Percentiles rank a stretch among this genome's conserved stretches.
Conservation (phyloP, 1,140 invertebrate genomes). For the Agrypnia vestita region DNA sequence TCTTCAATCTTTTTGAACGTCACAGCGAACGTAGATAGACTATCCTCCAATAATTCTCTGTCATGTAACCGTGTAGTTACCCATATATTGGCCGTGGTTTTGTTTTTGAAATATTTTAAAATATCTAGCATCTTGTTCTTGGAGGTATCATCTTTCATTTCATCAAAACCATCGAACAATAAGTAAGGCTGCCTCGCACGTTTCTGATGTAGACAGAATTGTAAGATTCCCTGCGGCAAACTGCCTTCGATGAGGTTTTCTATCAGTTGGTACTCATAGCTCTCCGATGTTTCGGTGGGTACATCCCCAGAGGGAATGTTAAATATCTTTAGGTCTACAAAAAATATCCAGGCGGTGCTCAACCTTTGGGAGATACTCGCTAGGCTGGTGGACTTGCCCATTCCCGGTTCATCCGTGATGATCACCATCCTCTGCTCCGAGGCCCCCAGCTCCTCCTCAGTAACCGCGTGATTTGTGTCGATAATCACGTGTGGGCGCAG, state of each 20-base stretch:
- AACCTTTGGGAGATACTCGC: background rate
- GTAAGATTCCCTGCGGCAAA: too few relatives aligned
- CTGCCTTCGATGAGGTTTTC: too few relatives aligned
- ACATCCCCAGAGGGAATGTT: background rate
- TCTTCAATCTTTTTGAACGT: too few relatives aligned
- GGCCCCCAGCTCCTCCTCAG: background rate
- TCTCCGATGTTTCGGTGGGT: too few relatives aligned
- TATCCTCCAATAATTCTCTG: background rate
- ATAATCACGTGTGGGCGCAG: background rate
- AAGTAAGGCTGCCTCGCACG: background rate
- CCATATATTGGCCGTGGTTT: background rate
- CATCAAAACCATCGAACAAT: constrained; percentile 18
- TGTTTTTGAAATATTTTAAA: too few relatives aligned
- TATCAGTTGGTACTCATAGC: background rate
- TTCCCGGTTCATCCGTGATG: constrained; percentile 14
- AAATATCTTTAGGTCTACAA: background rate
- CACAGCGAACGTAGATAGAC: background rate
- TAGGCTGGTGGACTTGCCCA: constrained; percentile 15
- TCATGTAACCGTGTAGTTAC: background rate
- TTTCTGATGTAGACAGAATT: too few relatives aligned
- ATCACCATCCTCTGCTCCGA: background rate
- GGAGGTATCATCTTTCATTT: background rate
- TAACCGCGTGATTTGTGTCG: background rate
- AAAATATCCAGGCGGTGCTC: background rate
- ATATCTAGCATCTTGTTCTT: background rate